Evolutionary conservation across 2,113 vertebrate species (phyloP), one percentile per base, ranked within the genome.

Genomic region (Rhabdornis inornatus): DNA sequence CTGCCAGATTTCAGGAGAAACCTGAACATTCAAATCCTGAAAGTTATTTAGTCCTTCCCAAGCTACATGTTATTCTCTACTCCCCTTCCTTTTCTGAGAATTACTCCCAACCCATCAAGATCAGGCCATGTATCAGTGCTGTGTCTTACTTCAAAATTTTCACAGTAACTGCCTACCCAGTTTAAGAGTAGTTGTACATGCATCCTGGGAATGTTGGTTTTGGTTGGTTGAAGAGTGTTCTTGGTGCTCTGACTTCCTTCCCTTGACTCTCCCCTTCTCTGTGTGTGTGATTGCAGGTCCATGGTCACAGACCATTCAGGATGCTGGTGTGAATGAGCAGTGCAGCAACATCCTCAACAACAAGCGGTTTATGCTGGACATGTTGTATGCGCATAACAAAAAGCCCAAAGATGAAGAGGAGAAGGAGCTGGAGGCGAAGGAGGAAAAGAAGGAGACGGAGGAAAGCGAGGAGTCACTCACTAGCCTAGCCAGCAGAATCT

Each of bases 321-420:
- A 99, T 94, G 96, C 95, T 33, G 97, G 98, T 85, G 98, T 98
- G 94, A 99, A 98, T 92, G 98, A 99, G 66, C 98, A 98, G 95
- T 98, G 99, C 95, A 98, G 98, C 95, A 98, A 98, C 96, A 98
- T 99, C 95, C 98, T 99, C 96, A 99, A 98, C 95, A 99, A 96
- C 96, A 99, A 99, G 97, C 98, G 98, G 74, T 99, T 99, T 97
- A 99, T 99, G 99, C 97, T 99, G 98, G 99, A 99, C 96, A 99
- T 99, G 99, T 98, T 99, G 94, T 99, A 99, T 92, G 98, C 98
- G 74, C 99, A 99, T 97, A 99, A 97, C 97, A 99, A 98, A 83
- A 98, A 98, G 31, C 90, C 97, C 57, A 76, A 91, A 30, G 98
- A 98, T 96, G 98, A 98, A 45, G 98, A 97, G 82, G 98, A 98